Evolutionary conservation across 2,888 invertebrate genomes (phyloP), one percentile per base, ranked within the genome.

Genomic region (Apamea monoglypha): DNA sequence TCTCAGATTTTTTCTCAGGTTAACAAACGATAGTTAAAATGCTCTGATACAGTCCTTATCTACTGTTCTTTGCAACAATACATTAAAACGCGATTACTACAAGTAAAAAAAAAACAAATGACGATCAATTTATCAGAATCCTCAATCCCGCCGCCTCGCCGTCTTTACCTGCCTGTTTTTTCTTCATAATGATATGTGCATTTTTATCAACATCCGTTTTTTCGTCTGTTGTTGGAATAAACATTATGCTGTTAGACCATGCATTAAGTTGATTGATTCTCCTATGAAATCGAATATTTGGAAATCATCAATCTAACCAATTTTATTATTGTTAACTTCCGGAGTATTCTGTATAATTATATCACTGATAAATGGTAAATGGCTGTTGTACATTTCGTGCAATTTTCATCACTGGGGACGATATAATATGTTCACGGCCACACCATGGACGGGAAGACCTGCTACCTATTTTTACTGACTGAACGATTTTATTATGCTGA

Each of bases 201-300:
- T 87, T 85, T 71, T 63, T 70, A 85, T 76, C 74, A 82, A 64
- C 64, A 21, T 78, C 53, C 32, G 82, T 82, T 80, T 84, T 76
- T 78, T 78, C 40, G 79, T 82, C 61, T 66, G 66, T 63, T 40
- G 63, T 76, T 6, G 2, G 74, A 78, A 84, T 70, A 74, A 74
- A 76, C 36, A 78, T 72, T 59, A 63, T 63, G 21, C 56, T n/a
- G 29, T 2, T 29, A 59, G 50, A 18, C 2, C n/a, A 44, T 61
- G 64, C 18, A 72, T 72, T 18, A 69, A 25, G 66, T 61, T 61
- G 29, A 69, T n/a, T 64, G 2, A 61, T 25, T 73, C 44, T 74
- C 25, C 32, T 70, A 6, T 2, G 29, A 40, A 50, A 10, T 40
- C 3, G 32, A 18, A 0, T 50, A 14, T 63, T 47, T 29, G 7